Percentiles rank a stretch among this genome's conserved stretches.
phyloP scores from a whole-genome alignment of 2,113 vertebrate genomes.

The Microcebus ravelobensis region DNA sequence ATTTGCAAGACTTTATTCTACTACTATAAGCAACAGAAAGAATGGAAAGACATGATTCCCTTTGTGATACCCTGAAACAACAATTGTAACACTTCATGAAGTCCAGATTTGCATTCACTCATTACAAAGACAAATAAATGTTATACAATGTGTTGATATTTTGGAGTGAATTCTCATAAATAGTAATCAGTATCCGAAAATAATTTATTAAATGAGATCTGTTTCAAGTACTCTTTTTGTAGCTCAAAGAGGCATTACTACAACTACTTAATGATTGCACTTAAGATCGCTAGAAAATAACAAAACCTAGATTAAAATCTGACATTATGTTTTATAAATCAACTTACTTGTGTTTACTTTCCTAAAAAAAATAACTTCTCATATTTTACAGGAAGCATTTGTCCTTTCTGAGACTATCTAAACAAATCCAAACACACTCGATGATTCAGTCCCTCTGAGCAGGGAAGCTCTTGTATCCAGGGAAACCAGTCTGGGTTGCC shows the following conservation, averaged over 20 bases:
- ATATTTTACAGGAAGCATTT: not conserved
- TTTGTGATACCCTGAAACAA: not conserved
- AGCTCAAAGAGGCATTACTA: not conserved
- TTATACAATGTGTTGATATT: not conserved
- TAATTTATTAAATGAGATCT: not conserved
- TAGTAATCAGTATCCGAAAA: not conserved
- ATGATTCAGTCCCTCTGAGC: conserved; percentile 49
- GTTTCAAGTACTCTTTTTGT: not conserved
- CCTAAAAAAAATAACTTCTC: conserved; percentile 1
- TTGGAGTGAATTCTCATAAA: not conserved
- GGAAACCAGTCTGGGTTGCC: conserved; percentile 62
- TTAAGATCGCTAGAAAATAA: not conserved
- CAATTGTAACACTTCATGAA: rapidly evolving
- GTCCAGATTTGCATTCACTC: not conserved
- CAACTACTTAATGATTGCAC: not conserved
- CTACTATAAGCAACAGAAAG: not conserved
- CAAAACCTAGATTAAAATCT: not conserved
- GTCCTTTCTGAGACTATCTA: conserved; percentile 40
- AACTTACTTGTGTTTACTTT: not conserved
- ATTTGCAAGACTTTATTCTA: not conserved
- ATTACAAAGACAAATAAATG: not conserved
- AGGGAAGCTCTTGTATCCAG: conserved; percentile 67
- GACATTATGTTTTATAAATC: not conserved
- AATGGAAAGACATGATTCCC: not conserved
- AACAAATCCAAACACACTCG: conserved; percentile 53